Evolutionary conservation across 1,140 invertebrate species (phyloP).

Genomic region (Oedothorax gibbosus): DNA sequence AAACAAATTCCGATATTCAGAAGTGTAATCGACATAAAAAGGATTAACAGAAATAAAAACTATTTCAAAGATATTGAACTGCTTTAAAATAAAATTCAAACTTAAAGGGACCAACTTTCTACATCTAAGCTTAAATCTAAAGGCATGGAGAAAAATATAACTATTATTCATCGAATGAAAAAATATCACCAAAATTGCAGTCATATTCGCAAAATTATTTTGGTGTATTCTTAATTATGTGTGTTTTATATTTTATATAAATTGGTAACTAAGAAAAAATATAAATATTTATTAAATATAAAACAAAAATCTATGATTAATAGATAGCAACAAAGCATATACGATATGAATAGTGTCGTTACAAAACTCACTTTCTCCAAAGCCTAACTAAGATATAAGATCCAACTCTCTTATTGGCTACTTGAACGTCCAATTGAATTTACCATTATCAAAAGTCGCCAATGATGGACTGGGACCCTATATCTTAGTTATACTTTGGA

Average conservation of each 20-base stretch:
- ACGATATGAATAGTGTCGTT: no score
- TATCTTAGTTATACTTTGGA: no score
- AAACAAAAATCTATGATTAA: no score
- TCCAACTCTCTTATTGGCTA: no score
- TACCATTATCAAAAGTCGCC: no score
- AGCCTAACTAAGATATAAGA: no score
- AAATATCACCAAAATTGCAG: neutral
- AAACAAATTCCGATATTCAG: slow-evolving; percentile 23
- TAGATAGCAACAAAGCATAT: no score
- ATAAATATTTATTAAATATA: neutral
- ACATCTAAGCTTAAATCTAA: neutral
- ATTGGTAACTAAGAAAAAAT: neutral
- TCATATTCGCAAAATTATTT: neutral
- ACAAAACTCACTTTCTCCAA: no score
- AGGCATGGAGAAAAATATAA: neutral
- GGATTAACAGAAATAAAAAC: slow-evolving; percentile 3
- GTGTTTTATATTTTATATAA: neutral
- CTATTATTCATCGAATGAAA: neutral
- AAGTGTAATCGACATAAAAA: neutral
- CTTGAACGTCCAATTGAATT: no score
- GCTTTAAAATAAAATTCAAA: neutral
- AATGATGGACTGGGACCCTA: no score
- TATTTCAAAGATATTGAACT: neutral
- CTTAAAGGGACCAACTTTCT: slow-evolving; percentile 42
- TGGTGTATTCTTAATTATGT: neutral